phyloP scores from a whole-genome alignment of 1,140 invertebrate genomes.

The Trissolcus basalis region DNA sequence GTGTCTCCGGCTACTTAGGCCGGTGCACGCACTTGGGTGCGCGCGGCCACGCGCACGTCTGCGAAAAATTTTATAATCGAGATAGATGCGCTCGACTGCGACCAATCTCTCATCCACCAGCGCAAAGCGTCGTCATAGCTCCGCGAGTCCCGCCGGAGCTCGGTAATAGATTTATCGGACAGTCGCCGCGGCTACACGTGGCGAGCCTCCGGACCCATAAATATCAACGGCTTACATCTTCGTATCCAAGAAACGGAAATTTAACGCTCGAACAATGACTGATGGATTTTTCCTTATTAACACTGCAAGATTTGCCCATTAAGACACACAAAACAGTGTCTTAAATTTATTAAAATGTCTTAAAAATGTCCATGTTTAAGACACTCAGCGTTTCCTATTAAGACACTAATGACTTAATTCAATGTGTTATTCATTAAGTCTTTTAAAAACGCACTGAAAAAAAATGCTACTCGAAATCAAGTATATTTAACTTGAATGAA shows the following conservation, averaged over 20 bases:
- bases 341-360: too few species aligned
- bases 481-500: too few species aligned
- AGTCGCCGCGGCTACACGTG: constrained; percentile 64
- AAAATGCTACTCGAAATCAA: too few species aligned
- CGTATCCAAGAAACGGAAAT: background rate
- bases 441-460: too few species aligned
- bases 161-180: constrained; percentile 76
- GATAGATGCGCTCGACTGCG: constrained; percentile 65
- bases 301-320: too few species aligned
- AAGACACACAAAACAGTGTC: too few species aligned
- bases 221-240: constrained; percentile 60
- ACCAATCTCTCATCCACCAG: constrained; percentile 65
- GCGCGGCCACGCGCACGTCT: constrained; percentile 39
- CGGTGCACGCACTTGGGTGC: constrained; percentile 1
- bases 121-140: constrained; percentile 40
- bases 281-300: too few species aligned
- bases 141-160: constrained; percentile 64
- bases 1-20: constrained; percentile 28
- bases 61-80: constrained; percentile 65
- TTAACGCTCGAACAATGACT: too few species aligned
- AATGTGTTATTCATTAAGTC: too few species aligned
- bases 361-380: too few species aligned
- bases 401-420: too few species aligned
- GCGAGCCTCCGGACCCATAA: constrained; percentile 51
- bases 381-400: too few species aligned